phyloP scores from a whole-genome alignment of 1,140 invertebrate species.

The Lepidurus couesii region DNA sequence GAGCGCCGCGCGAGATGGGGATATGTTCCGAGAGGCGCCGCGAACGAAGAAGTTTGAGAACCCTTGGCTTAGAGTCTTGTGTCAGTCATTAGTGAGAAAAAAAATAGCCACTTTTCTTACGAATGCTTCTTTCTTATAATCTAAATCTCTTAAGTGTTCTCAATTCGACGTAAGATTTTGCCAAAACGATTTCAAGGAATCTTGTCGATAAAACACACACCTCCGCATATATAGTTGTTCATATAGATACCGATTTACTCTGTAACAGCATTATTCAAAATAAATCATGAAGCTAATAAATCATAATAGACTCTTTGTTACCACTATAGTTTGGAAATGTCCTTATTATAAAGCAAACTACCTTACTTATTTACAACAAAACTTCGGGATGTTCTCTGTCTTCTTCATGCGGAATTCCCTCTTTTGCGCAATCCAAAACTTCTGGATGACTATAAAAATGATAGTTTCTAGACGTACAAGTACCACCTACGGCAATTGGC shows the following conservation, averaged over 20 bases:
- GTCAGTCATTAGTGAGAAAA: too few species aligned
- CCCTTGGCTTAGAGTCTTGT: too few species aligned
- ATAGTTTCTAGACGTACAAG: constrained; percentile 40
- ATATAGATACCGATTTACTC: constrained; percentile 24
- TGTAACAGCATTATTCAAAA: not conserved
- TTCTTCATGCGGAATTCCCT: constrained; percentile 47
- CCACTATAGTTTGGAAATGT: constrained; percentile 34
- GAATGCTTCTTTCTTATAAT: too few species aligned
- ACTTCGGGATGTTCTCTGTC: constrained; percentile 44
- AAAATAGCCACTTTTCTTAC: too few species aligned
- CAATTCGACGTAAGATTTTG: constrained; percentile 25
- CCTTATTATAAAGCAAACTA: constrained; percentile 27
- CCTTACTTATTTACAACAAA: constrained; percentile 35
- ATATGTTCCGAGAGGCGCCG: too few species aligned
- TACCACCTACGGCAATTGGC: constrained; percentile 36
- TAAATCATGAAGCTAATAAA: not conserved
- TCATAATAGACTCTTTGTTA: not conserved
- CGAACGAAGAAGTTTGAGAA: too few species aligned
- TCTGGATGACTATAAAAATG: constrained; percentile 41
- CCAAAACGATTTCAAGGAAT: constrained; percentile 25
- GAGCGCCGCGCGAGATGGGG: too few species aligned
- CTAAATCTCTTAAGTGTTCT: not conserved
- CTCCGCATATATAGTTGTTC: constrained; percentile 27
- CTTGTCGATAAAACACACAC: constrained; percentile 32
- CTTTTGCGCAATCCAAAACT: constrained; percentile 47